phyloP scores from a whole-genome alignment of 2,113 vertebrate species.

The Aptenodytes patagonicus region DNA sequence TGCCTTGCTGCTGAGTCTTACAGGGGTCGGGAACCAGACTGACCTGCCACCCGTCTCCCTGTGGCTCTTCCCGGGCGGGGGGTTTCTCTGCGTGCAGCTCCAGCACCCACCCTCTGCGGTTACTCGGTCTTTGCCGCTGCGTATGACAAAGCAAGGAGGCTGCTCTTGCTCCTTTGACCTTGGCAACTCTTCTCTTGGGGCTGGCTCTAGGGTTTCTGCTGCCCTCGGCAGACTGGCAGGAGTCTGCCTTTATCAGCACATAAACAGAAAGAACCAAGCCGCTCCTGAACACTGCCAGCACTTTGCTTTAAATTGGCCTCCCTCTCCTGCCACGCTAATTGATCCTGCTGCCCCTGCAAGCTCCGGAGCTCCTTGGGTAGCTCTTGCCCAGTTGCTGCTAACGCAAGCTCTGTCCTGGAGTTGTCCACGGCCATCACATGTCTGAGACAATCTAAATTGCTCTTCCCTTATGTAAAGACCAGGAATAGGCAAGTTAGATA shows the following conservation, averaged over 20 bases:
- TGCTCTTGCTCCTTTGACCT: neutral
- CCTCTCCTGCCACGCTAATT: neutral
- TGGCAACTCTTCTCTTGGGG: neutral
- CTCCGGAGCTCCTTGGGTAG: neutral
- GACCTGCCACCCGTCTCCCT: neutral
- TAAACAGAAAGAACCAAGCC: neutral
- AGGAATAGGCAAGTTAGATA: constrained; percentile 54
- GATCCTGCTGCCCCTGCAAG: neutral
- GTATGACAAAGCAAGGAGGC: neutral
- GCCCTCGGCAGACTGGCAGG: constrained; percentile 46
- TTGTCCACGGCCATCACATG: neutral
- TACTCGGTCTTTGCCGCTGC: fast-evolving
- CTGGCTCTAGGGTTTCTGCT: constrained; percentile 45
- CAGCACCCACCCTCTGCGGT: neutral
- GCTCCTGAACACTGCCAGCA: neutral
- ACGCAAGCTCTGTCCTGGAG: neutral
- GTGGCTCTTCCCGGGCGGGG: fast-evolving
- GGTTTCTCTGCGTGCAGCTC: neutral
- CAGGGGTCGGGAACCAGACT: neutral
- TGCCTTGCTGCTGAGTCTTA: neutral
- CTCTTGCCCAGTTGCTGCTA: neutral
- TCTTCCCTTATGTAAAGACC: constrained; percentile 42
- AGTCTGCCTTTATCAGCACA: constrained; percentile 30
- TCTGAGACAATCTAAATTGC: neutral
- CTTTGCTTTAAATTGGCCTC: neutral